Evolutionary conservation across 2,797 vertebrate species (phyloP), one percentile per base, ranked within the genome.

Genomic region (Philypnodon macrostomus): DNA sequence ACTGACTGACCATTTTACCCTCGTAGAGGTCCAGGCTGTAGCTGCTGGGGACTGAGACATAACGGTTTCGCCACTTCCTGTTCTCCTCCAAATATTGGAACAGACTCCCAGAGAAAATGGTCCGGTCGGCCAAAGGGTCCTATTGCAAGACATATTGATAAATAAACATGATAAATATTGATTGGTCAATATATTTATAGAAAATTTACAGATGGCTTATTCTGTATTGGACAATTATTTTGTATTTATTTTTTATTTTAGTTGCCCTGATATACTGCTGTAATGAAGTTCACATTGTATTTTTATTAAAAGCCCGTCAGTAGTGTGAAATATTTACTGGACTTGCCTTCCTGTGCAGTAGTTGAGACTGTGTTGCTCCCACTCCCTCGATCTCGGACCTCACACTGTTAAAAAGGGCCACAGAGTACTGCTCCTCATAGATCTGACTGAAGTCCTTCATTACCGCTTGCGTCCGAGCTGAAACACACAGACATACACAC

Each of bases 31-130:
- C 78, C 74, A 98, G 75, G 67, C 77, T 81, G 0, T 99, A 98
- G 70, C 90, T 91, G 83, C 95, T 90, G 0, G 92, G 91, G 42
- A 99, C 93, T 0, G 91, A 86, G 0, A 95, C 89, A 54, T 91
- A 97, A 29, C 95, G 94, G 77, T 92, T 94, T 72, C 94, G 86
- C 95, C 96, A 99, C 73, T 97, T 99, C 76, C 92, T 92, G 68
- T 86, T 98, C 78, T 97, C 95, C 59, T 98, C 95, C 29, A 96
- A 82, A 79, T 94, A 95, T 82, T 98, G 94, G 73, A 94, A 97
- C 39, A 99, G 87, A 71, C 86, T 90, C 35, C 96, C 95, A 0
- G 96, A 98, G 87, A 96, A 98, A 79, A 98, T 95, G 70, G 89
- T 87, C 0, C 86, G 89, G 58, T 93, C 93, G 1, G 90, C 92